Evolutionary conservation across 35 echinoderm and acorn worm genomes (phyloP).

Genomic region (Lytechinus variegatus): DNA sequence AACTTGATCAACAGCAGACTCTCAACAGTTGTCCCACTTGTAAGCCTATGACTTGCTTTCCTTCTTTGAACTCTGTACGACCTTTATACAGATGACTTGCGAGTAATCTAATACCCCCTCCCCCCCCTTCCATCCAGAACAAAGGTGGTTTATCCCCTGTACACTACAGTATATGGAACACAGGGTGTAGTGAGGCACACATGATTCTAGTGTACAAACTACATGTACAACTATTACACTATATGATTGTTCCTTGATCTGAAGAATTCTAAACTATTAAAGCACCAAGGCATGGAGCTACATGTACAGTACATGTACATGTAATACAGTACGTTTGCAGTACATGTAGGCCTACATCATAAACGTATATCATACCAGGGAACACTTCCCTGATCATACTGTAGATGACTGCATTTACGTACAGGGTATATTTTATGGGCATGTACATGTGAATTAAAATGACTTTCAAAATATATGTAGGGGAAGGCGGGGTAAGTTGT

Average conservation of each 20-base stretch:
- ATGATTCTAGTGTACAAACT: too few species aligned
- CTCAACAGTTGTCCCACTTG: neutral
- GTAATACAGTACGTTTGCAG: too few species aligned
- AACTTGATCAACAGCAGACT: slow-evolving; percentile 11
- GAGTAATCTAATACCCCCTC: neutral
- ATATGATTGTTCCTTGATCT: too few species aligned
- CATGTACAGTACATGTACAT: too few species aligned
- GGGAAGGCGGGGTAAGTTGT: too few species aligned
- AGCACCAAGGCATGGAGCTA: too few species aligned
- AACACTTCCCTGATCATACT: neutral
- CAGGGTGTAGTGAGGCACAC: too few species aligned
- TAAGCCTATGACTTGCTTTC: neutral
- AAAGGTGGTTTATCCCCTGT: neutral
- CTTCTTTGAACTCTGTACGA: neutral
- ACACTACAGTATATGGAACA: neutral
- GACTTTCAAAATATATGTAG: neutral
- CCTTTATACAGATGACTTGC: neutral
- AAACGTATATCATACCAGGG: neutral
- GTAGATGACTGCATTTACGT: neutral
- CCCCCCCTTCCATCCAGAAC: neutral
- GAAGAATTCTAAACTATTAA: too few species aligned
- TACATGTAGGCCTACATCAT: neutral
- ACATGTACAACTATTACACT: too few species aligned
- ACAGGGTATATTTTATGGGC: neutral
- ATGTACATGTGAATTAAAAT: neutral